These are phyloP conservation scores for Meandrina meandrites DNA, from an alignment of 92 coral and sea anemone species.

Conservation along the genomic window DNA sequence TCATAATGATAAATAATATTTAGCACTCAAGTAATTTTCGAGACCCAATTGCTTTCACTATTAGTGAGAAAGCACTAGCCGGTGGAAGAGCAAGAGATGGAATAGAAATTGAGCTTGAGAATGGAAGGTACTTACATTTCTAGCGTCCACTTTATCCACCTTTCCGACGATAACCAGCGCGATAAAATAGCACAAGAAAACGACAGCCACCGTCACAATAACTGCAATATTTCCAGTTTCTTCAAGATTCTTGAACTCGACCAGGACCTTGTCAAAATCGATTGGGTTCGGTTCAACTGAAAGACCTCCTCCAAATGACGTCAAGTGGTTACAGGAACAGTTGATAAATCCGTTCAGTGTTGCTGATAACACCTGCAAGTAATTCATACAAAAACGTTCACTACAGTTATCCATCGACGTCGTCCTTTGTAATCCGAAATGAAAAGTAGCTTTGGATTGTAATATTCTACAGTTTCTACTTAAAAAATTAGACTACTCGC, in stretches of 20 bases:
- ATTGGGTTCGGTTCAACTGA: slow-evolving; percentile 34
- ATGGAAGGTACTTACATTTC: slow-evolving; percentile 1
- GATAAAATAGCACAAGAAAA: neutral
- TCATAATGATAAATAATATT: no score
- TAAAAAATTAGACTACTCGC: no score
- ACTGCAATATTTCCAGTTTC: slow-evolving; percentile 26
- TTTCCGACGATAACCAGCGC: slow-evolving; percentile 15
- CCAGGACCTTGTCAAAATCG: slow-evolving; percentile 40
- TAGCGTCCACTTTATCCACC: slow-evolving; percentile 18
- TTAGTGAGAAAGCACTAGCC: no score
- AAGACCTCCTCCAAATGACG: slow-evolving; percentile 36
- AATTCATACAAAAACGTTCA: neutral
- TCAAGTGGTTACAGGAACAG: slow-evolving; percentile 35
- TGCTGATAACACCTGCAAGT: neutral
- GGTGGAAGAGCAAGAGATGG: no score
- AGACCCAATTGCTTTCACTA: no score
- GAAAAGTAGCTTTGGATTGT: no score
- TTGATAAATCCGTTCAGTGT: neutral
- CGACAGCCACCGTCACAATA: slow-evolving; percentile 2
- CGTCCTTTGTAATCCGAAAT: neutral
- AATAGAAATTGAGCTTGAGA: no score
- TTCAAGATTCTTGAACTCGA: neutral
- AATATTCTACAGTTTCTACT: no score
- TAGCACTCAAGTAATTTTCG: no score
- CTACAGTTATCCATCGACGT: no score